These are phyloP conservation scores for Alosa sapidissima DNA, from an alignment of 2,797 vertebrate species.

Conservation along the genomic window DNA sequence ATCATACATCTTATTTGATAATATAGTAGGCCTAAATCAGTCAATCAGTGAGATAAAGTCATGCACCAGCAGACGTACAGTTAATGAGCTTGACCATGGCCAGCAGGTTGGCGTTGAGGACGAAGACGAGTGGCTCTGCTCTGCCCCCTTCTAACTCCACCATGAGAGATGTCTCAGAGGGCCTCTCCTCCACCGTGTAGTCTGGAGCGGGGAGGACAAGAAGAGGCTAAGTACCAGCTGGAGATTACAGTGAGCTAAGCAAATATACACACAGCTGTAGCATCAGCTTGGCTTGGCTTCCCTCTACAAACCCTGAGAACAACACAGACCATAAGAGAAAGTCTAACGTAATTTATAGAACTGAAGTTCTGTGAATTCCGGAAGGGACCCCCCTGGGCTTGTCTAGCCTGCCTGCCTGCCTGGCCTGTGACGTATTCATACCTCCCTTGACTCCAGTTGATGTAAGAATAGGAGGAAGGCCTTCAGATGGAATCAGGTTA, in stretches of 20 bases:
- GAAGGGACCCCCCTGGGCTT: background rate
- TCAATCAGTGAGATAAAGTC: background rate
- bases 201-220: slow-evolving; percentile 67
- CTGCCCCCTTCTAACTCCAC: slow-evolving; percentile 93
- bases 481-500: slow-evolving; percentile 93
- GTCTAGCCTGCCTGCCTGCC: background rate
- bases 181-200: slow-evolving; percentile 96
- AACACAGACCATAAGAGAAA: background rate
- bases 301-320: background rate
- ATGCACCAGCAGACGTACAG: slow-evolving; percentile 73
- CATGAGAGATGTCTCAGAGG: slow-evolving; percentile 91
- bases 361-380: background rate
- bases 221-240: background rate
- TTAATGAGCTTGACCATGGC: slow-evolving; percentile 99
- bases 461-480: slow-evolving; percentile 97
- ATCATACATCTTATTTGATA: too few relatives aligned
- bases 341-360: background rate
- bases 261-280: background rate
- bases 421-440: slow-evolving; percentile 57
- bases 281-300: background rate
- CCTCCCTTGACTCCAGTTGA: slow-evolving; percentile 99
- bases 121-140: slow-evolving; percentile 93
- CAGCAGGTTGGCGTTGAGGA: slow-evolving; percentile 97
- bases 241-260: background rate
- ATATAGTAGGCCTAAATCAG: slow-evolving; percentile 26